Percentiles rank a stretch among this genome's conserved stretches.
Conservation (phyloP, 2,113 vertebrate genomes). For the Phyllopteryx taeniolatus region DNA sequence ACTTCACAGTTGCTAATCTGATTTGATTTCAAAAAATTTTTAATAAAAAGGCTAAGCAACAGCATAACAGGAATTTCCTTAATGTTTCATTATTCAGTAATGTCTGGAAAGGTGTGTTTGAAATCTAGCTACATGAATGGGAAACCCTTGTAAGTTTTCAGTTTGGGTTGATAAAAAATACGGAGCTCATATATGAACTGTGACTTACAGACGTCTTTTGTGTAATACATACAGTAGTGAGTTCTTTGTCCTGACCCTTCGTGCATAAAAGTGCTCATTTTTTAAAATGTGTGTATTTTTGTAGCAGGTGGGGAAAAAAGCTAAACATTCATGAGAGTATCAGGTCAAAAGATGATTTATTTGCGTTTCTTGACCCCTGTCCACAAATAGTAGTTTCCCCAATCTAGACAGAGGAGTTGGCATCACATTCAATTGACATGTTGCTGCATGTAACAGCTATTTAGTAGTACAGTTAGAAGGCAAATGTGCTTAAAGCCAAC, state of each 20-base stretch:
- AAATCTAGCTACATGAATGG: too few species aligned
- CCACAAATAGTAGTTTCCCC: background rate
- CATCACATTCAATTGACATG: slow-evolving; percentile 19
- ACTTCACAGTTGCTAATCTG: background rate
- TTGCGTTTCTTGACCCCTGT: slow-evolving; percentile 5
- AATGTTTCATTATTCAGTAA: background rate
- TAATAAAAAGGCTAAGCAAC: background rate
- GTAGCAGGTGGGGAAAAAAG: background rate
- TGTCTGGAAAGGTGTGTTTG: background rate
- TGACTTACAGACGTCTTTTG: background rate
- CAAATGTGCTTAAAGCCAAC: background rate
- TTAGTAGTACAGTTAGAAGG: background rate
- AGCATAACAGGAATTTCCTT: background rate
- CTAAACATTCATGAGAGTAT: background rate
- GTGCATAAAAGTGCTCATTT: too few species aligned
- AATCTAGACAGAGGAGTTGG: slow-evolving; percentile 3
- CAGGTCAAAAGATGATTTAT: slow-evolving; percentile 17
- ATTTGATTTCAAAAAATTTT: background rate
- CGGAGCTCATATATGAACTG: background rate
- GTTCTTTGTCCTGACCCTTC: too few species aligned
- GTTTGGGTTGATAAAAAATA: background rate
- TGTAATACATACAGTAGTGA: too few species aligned
- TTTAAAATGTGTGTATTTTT: background rate
- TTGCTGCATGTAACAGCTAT: background rate
- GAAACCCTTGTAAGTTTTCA: too few species aligned